Base-by-base conservation (phyloP, 2,888 invertebrate genomes). In the Hydropsyche betteni region DNA sequence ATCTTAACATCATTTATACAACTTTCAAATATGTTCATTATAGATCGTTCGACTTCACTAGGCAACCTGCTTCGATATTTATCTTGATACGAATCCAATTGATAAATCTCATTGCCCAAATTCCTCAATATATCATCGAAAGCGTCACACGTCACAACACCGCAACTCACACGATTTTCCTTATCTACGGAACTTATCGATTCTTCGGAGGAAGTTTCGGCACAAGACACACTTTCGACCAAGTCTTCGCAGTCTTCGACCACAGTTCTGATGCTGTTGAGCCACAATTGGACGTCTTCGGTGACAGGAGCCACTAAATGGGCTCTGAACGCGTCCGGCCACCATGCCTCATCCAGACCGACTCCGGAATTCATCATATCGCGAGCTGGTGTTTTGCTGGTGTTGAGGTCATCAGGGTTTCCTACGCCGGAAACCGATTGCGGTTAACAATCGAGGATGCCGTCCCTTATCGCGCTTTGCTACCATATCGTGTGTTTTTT, bases 71-170 rank as follows among this genome's bases (percentile, higher is more conserved):
- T 76, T 44, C 69, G 55, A 51, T 87, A 82, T 77, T 84, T 82
- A 70, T 83, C 83, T 71, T 87, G 87, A 80, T 86, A 87, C 79
- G 86, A 84, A 77, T 88, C 87, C 50, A 88, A 82, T 76, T 87
- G 85, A 82, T 82, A 87, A 77, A 88, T 87, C 80, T 88, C 88
- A 75, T 85, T 85, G 44, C 87, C 88, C 52, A 88, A 83, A 76
- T 86, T 85, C 6, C 87, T 86, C 52, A 88, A 84, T 78, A 88
- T 88, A 77, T 86, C 86, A 80, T 88, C 87, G 81, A 88, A 88
- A 36, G 87, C 86, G 55, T 74, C 70, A 10, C 69, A 24, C 16
- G 51, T 74, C 12, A 38, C 69, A 36, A 76, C 74, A 24, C 58
- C 55, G 33, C 69, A 51, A n/a, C n/a, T 8, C 8, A 2, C 1